Evolutionary conservation across 2,797 vertebrate genomes (phyloP), one percentile per base, ranked within the genome.

Genomic region (Muraenolepis orangiensis): DNA sequence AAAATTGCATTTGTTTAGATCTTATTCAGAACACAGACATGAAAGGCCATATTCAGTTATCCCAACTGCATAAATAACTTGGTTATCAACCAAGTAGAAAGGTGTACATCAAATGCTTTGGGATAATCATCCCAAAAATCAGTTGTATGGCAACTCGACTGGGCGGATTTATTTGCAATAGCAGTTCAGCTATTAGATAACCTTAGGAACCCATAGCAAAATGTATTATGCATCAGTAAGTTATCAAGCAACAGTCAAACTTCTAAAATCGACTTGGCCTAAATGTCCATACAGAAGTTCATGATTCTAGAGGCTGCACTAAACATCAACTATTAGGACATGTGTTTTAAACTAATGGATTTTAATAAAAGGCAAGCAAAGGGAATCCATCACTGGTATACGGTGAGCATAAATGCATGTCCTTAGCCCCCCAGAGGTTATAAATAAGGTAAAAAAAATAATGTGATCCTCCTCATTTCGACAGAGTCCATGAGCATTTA

Each of bases 121-220:
- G 32, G n/a, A 42, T 40, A 18, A 72, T 36, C 18, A 23, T 57
- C 34, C 31, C 71, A 46, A n/a, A n/a, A n/a, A n/a, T n/a, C 23
- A 57, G 68, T 29, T 74, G 73, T 2, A 6, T 11, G 72, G 13
- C 28, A 5, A 80, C 76, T 66, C 42, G 29, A 20, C 10, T 23
- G 4, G 30, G 31, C 30, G 18, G 29, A 29, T 29, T 18, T 67
- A 29, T 67, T 67, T 12, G 28, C 14, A 13, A 66, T 30, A 70
- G 29, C 36, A 80, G 72, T 78, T 74, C 73, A 77, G 83, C 87
- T 70, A 81, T 83, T 83, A 69, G 84, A 79, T 91, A 88, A 84
- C 90, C 87, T 90, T 87, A 89, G 89, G 88, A 90, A 89, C 85
- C 81, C 86, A 85, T 66, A 83, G 85, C 81, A 80, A 71, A 70